phyloP scores from a whole-genome alignment of 92 coral and sea anemone genomes.

The Paragorgia papillata region DNA sequence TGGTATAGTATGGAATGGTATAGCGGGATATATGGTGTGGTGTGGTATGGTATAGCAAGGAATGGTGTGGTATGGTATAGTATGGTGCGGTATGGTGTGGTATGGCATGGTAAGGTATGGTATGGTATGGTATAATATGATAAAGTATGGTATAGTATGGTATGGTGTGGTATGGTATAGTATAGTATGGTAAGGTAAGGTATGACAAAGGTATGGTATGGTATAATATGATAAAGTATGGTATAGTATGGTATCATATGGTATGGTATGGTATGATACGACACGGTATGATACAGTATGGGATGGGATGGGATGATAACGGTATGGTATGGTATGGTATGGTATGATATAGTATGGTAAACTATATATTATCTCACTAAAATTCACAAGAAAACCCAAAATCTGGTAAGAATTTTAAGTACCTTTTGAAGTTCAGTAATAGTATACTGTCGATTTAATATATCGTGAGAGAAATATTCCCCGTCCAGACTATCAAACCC shows the following conservation, averaged over 20 bases:
- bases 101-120: constrained; percentile 2
- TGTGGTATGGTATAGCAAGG: constrained; percentile 5
- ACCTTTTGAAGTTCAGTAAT: constrained; percentile 87
- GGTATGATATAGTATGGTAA: constrained; percentile 19
- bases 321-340: constrained; percentile 29
- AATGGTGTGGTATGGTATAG: constrained; percentile 21
- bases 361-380: too few species aligned
- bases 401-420: neutral
- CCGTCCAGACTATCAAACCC: constrained; percentile 76
- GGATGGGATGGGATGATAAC: neutral
- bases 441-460: constrained; percentile 83
- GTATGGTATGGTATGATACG: constrained; percentile 13
- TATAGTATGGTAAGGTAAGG: neutral
- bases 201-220: neutral
- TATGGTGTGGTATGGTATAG: too few species aligned
- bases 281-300: constrained; percentile 6
- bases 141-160: too few species aligned
- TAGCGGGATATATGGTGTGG: too few species aligned
- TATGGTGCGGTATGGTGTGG: constrained; percentile 5
- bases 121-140: constrained; percentile 2
- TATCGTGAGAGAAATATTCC: constrained; percentile 72
- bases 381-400: too few species aligned
- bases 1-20: too few species aligned
- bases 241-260: constrained; percentile 2
- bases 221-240: too few species aligned